Evolutionary conservation across 2,113 vertebrate genomes (phyloP), one percentile per base, ranked within the genome.

Genomic region (Monarcha castaneiventris): DNA sequence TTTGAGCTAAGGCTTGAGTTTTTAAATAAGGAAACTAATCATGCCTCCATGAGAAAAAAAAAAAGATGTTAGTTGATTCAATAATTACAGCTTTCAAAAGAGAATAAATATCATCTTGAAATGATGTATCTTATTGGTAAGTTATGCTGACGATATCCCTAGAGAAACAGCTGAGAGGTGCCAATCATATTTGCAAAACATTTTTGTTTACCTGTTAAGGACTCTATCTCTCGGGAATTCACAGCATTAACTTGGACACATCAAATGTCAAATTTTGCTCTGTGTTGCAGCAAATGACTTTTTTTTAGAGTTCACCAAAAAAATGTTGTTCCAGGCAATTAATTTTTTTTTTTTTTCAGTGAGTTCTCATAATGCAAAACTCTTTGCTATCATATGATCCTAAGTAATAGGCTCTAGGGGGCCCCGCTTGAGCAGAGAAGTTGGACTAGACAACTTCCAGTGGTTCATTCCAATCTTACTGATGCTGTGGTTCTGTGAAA

Each of bases 31-130:
- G 46, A 4, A 32, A 75, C 7, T 91, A 95, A 94, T 90, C 76
- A 96, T 4, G 41, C 90, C n/a, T 89, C 30, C 39, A 71, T 55
- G 74, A 80, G 58, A 55, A 92, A 93, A 13, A 78, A 87, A 87
- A 67, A 80, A 43, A 26, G 2, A 17, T 59, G 43, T 58, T 84
- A 68, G 37, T 39, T 95, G 71, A 91, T 91, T 95, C 71, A 67
- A 71, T 94, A 87, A 81, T 95, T 96, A 61, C 72, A 83, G 32
- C 19, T 95, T 96, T 90, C 66, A 83, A 88, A 96, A 84, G 19
- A 76, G 55, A 76, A 58, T 71, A 93, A 95, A 94, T 86, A 95
- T 73, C 46, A 75, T 58, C 22, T 35, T 75, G 30, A 90, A 96
- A 92, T 88, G 2, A 78, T 88, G 23, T 54, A 68, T 83, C 71